Evolutionary conservation across 1,140 invertebrate species (phyloP).

Genomic region (Drosophila ohnishii): DNA sequence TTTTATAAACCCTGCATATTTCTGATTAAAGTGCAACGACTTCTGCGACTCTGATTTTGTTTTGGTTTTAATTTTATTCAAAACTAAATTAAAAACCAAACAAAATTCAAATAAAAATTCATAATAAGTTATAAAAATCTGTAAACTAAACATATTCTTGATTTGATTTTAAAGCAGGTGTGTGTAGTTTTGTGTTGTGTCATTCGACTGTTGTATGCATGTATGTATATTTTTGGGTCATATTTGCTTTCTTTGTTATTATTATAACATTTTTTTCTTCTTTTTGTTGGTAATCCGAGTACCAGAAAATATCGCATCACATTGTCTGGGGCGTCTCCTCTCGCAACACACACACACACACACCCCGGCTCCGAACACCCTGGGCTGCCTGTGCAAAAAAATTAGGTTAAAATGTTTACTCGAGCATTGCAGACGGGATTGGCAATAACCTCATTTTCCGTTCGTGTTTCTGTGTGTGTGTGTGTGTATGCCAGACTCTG

Average conservation of each 20-base stretch:
- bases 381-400: slow-evolving; percentile 29
- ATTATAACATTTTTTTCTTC: slow-evolving; percentile 2
- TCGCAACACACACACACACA: slow-evolving; percentile 10
- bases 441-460: slow-evolving; percentile 57
- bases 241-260: slow-evolving; percentile 14
- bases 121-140: neutral
- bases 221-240: slow-evolving; percentile 12
- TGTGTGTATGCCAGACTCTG: slow-evolving; percentile 39
- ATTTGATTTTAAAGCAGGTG: slow-evolving; percentile 6
- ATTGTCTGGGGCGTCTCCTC: slow-evolving; percentile 44
- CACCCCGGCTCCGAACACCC: neutral
- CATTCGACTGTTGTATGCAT: neutral
- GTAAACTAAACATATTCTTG: neutral
- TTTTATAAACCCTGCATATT: too few species aligned
- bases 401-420: slow-evolving; percentile 65
- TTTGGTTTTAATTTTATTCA: neutral
- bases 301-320: slow-evolving; percentile 47
- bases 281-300: slow-evolving; percentile 50
- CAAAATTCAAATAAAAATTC: neutral
- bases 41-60: neutral
- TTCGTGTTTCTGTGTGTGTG: slow-evolving; percentile 7
- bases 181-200: slow-evolving; percentile 2
- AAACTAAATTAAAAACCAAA: neutral
- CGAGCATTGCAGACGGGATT: slow-evolving; percentile 58
- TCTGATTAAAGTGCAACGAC: neutral